phyloP scores from a whole-genome alignment of 2,888 invertebrate species.

The Plebejus anna region DNA sequence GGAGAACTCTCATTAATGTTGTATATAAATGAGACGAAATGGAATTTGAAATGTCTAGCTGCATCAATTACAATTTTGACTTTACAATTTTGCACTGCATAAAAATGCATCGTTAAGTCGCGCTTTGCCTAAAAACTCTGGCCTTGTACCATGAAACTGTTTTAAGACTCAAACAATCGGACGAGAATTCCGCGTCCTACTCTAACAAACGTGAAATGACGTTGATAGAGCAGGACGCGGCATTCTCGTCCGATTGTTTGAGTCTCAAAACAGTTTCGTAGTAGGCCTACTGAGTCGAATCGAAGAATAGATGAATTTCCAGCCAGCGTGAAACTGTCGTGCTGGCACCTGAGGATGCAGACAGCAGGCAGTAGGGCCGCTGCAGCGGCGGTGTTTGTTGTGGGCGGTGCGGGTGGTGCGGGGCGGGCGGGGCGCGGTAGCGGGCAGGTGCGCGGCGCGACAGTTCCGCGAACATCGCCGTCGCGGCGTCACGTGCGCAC shows the following conservation, averaged over 20 bases:
- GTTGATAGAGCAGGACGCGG: too few species aligned
- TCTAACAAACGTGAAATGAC: too few species aligned
- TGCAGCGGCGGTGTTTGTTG: conserved; percentile 74
- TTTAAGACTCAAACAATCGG: too few species aligned
- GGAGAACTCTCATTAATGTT: too few species aligned
- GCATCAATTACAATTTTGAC: not conserved
- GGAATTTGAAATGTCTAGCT: not conserved
- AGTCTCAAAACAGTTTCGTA: too few species aligned
- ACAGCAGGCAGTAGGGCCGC: conserved; percentile 68
- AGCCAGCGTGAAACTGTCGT: conserved; percentile 62
- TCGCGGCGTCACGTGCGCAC: conserved; percentile 49
- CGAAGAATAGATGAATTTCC: conserved; percentile 40
- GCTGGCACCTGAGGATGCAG: conserved; percentile 57
- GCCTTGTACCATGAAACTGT: too few species aligned
- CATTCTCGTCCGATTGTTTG: too few species aligned
- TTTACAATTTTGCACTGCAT: not conserved
- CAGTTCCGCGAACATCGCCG: conserved; percentile 72
- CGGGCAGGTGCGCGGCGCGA: conserved; percentile 52
- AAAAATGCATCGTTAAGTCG: not conserved
- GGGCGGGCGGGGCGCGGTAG: conserved; percentile 48
- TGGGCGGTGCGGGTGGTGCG: conserved; percentile 57
- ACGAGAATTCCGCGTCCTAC: too few species aligned
- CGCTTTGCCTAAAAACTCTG: not conserved
- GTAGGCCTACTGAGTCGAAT: not conserved
- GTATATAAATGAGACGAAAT: not conserved